Percentiles rank a stretch among this genome's conserved stretches.
phyloP scores from a whole-genome alignment of 2,113 vertebrate genomes.

The Paramormyrops kingsleyae region DNA sequence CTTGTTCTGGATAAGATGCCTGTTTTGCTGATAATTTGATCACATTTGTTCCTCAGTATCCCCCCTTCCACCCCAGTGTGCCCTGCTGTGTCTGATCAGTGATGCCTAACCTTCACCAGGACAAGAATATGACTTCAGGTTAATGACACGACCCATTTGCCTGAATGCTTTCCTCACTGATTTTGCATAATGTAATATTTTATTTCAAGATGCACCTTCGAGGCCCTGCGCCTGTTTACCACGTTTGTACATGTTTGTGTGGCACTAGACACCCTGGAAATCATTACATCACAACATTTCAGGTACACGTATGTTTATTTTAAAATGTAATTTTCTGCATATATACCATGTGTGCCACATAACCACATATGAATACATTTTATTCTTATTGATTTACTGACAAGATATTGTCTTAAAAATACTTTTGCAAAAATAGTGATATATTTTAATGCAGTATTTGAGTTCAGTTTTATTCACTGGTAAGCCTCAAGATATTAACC shows the following conservation, averaged over 20 bases:
- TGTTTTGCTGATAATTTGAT: not conserved
- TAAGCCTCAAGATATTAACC: not conserved
- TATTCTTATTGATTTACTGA: not conserved
- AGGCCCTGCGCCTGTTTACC: not conserved
- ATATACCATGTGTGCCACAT: slow-evolving; percentile 4
- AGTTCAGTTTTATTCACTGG: not conserved
- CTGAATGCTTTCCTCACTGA: not conserved
- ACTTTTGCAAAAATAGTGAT: slow-evolving; percentile 1
- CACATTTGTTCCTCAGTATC: not conserved
- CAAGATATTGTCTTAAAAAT: not conserved
- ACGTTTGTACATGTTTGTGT: not conserved
- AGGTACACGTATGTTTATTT: slow-evolving; percentile 5
- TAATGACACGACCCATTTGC: not conserved
- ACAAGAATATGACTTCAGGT: not conserved
- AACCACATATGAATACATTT: not conserved
- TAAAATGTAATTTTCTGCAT: not conserved
- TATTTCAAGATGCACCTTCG: not conserved
- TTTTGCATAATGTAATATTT: not conserved
- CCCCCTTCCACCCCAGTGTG: not conserved
- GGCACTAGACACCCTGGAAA: not conserved
- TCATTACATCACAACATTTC: not conserved
- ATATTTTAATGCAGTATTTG: not conserved
- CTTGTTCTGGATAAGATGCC: not conserved
- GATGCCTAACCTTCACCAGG: not conserved
- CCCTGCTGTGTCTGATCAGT: not conserved